Base-by-base conservation (phyloP, 2,888 invertebrate genomes). In the Spodoptera picta region DNA sequence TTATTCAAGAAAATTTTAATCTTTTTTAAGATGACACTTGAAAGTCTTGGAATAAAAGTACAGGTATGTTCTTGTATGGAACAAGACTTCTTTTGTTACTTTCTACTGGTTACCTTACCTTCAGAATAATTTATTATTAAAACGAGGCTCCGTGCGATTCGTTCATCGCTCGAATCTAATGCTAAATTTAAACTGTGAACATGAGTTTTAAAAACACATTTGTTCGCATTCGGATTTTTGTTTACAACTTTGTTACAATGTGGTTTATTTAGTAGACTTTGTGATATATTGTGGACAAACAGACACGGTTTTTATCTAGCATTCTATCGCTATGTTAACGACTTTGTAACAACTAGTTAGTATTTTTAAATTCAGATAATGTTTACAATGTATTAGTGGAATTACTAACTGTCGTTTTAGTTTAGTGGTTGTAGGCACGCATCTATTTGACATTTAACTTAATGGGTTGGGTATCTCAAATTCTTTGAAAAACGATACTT, bases 101-200 rank as follows among this genome's bases (percentile, higher is more conserved):
- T 24, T 4, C 5, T 12, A 43, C 43, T 57, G 63, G 36, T 10
- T 36, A 58, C 55, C 55, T 58, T 57, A 44, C 54, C 58, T 55
- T 73, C 68, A 70, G 64, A 63, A 63, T 63, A 73, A 75, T 75
- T 48, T 65, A 71, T 72, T 71, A 75, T 71, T 65, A 56, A 71
- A 60, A 71, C 54, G 23, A 52, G 64, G 45, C 42, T 53, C 44
- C 48, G 23, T 58, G 58, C 59, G 50, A 64, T 60, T 47, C 56
- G 43, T 62, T 71, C 48, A 51, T 41, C 9, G 72, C 57, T 65
- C 54, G 24, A 43, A 69, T 44, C 53, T 74, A 46, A 63, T 74
- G 53, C 62, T 47, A 69, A 57, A 69, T 57, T 59, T 55, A 74
- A 52, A 53, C 14, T 41, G 49, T 47, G 41, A 43, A 19, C 24